A percentile compares a stretch with the other conserved stretches of the same genome.
phyloP scores from a whole-genome alignment of 2,888 invertebrate species.

The Tricholauxania praeusta region DNA sequence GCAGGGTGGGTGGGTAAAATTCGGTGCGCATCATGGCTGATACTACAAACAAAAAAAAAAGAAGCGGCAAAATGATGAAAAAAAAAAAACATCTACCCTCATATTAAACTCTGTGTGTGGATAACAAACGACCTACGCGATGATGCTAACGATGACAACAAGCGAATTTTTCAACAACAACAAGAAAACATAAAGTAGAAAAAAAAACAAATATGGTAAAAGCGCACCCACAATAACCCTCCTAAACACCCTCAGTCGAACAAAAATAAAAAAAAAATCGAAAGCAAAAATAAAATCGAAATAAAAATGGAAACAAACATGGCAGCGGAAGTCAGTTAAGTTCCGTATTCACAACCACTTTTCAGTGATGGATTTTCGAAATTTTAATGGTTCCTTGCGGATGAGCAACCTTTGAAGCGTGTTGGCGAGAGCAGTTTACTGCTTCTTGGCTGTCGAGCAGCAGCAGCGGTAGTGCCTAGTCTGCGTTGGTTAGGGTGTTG shows the following conservation, averaged over 20 bases:
- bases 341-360: constrained; percentile 56
- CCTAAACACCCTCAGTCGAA: constrained; percentile 38
- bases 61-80: constrained; percentile 18
- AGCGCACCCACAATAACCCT: constrained; percentile 28
- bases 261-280: constrained; percentile 33
- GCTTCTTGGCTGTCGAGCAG: neutral
- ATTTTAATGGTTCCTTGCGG: constrained; percentile 66
- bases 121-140: constrained; percentile 23
- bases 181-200: constrained; percentile 46
- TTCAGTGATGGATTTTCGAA: constrained; percentile 65
- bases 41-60: neutral
- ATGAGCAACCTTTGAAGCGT: constrained; percentile 61
- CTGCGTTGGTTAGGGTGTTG: too few species aligned
- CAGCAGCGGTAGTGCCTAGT: neutral
- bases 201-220: constrained; percentile 31
- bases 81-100: constrained; percentile 44
- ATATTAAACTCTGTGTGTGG: constrained; percentile 12
- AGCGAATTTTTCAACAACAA: constrained; percentile 43
- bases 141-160: constrained; percentile 34
- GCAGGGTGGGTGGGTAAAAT: constrained; percentile 7
- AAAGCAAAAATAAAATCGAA: constrained; percentile 38
- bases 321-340: constrained; percentile 51
- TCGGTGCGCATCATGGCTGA: constrained; percentile 23
- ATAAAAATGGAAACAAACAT: constrained; percentile 51
- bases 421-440: constrained; percentile 25